Percentiles rank a stretch among this genome's conserved stretches.
These are phyloP conservation scores for Tadarida brasiliensis DNA, from an alignment of 2,797 vertebrate genomes.

Conservation along the genomic window DNA sequence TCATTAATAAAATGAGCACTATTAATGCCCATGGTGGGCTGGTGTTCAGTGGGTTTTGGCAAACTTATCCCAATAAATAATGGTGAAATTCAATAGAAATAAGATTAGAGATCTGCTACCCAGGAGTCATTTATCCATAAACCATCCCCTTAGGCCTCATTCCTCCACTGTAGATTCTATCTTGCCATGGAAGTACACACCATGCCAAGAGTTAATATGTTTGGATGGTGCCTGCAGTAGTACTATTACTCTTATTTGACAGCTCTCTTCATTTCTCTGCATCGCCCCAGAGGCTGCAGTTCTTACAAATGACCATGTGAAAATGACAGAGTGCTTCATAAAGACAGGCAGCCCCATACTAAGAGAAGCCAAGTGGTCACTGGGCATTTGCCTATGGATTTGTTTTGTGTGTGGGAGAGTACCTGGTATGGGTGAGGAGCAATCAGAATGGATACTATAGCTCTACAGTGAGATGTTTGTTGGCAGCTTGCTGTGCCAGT, in stretches of 20 bases:
- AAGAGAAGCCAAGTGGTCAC: background rate
- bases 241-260: constrained; percentile 5
- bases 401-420: background rate
- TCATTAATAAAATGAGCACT: constrained; percentile 5
- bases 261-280: background rate
- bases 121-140: constrained; percentile 23
- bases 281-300: background rate
- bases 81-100: constrained; percentile 16
- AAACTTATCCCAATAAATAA: background rate
- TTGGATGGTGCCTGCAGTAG: background rate
- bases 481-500: background rate
- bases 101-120: constrained; percentile 14
- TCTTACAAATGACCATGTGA: background rate
- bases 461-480: background rate
- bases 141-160: background rate
- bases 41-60: background rate
- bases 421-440: background rate
- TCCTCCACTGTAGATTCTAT: background rate
- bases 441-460: background rate
- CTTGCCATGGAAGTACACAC: background rate
- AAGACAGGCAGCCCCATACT: background rate
- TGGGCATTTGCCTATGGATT: background rate
- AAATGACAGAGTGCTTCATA: background rate
- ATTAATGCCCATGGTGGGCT: background rate
- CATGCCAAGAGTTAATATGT: background rate